Conservation (phyloP, 2,113 vertebrate genomes). For the Phrynosoma platyrhinos region DNA sequence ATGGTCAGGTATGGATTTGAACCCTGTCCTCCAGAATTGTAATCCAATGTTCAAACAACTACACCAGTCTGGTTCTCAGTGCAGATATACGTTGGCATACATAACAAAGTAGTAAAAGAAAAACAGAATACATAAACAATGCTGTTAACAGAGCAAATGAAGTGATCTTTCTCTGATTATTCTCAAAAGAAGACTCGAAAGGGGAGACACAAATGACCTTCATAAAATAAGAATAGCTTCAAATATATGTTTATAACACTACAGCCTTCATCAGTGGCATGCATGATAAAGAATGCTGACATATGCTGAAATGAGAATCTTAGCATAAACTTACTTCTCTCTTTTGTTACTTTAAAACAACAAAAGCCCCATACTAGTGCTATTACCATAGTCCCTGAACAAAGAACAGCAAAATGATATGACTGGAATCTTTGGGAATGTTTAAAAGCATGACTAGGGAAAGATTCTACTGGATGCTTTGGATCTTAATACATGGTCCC, state of each 20-base stretch:
- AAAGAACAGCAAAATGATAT: not conserved
- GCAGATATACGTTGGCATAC: no score
- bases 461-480: slow-evolving; percentile 33
- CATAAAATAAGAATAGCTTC: not conserved
- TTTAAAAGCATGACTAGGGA: slow-evolving; percentile 10
- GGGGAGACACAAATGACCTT: not conserved
- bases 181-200: not conserved
- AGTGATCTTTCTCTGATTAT: not conserved
- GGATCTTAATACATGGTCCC: slow-evolving; percentile 33
- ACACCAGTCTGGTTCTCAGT: no score
- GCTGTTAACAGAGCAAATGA: not conserved
- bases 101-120: not conserved
- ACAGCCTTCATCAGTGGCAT: not conserved
- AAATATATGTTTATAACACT: not conserved
- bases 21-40: no score
- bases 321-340: not conserved
- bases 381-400: not conserved
- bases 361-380: not conserved
- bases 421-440: not conserved
- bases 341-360: not conserved
- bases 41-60: no score
- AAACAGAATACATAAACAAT: not conserved
- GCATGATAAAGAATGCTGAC: not conserved
- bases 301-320: not conserved
- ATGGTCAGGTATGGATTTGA: no score